phyloP scores from a whole-genome alignment of 2,113 vertebrate species.

The Ascaphus truei region DNA sequence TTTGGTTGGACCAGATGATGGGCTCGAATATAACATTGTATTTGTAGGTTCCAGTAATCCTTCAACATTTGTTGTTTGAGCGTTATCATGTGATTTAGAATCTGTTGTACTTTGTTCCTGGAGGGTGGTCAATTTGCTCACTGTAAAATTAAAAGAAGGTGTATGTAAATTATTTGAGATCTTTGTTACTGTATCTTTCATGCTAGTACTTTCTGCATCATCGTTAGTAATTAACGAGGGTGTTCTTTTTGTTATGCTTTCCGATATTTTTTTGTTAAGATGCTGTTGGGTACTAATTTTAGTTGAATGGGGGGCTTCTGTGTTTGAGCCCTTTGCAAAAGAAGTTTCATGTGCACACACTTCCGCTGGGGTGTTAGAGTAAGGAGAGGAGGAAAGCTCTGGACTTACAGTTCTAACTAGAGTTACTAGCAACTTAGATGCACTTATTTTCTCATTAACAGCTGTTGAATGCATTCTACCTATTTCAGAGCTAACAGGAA shows the following conservation, averaged over 20 bases:
- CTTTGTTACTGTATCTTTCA: neutral
- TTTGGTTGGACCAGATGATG: neutral
- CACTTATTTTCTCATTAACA: neutral
- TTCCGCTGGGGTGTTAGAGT: neutral
- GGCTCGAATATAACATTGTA: neutral
- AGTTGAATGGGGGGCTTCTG: neutral
- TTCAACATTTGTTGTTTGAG: neutral
- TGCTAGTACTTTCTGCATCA: neutral
- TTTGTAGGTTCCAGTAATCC: neutral
- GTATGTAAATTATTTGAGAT: slow-evolving; percentile 1
- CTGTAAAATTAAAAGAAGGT: slow-evolving; percentile 34
- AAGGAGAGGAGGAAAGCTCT: neutral
- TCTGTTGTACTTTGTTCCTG: slow-evolving; percentile 8
- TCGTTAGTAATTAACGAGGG: neutral
- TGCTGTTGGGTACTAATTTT: neutral
- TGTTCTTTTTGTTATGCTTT: neutral
- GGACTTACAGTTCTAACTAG: neutral
- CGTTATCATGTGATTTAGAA: neutral
- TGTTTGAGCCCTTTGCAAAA: neutral
- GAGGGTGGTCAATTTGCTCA: neutral
- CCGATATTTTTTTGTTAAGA: neutral
- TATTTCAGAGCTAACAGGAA: neutral
- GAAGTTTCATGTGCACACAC: neutral
- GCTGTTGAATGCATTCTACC: neutral
- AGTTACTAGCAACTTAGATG: neutral